Conservation (phyloP, 2,797 vertebrate species). For the Bryconaethiops microstoma region DNA sequence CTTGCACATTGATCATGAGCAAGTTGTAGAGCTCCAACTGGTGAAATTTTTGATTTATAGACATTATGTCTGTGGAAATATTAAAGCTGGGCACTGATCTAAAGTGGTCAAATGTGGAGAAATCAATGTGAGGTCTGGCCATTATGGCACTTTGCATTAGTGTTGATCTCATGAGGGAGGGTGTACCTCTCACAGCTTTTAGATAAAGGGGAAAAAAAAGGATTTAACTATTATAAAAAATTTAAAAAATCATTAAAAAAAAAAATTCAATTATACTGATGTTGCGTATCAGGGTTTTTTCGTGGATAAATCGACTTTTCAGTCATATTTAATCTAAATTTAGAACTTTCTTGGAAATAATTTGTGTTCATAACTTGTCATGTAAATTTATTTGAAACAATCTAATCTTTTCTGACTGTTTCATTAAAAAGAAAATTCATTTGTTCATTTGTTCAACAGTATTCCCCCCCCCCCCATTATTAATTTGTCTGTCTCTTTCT, state of each 20-base stretch:
- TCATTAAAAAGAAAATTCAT: conserved; percentile 15
- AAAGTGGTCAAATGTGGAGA: conserved; percentile 7
- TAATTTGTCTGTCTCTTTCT: conserved; percentile 26
- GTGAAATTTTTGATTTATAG: conserved; percentile 24
- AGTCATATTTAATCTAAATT: not conserved
- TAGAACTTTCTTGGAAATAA: not conserved
- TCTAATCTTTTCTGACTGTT: conserved; percentile 38
- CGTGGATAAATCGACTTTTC: not conserved
- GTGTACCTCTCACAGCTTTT: too few relatives aligned
- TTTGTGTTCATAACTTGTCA: not conserved
- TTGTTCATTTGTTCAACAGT: too few relatives aligned
- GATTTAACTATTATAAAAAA: too few relatives aligned
- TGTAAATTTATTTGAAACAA: not conserved
- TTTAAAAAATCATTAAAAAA: not conserved
- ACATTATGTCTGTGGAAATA: conserved; percentile 41
- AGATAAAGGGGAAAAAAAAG: not conserved
- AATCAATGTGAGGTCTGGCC: conserved; percentile 37
- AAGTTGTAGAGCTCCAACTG: conserved; percentile 8
- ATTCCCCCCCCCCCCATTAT: not conserved
- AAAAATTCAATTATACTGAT: not conserved
- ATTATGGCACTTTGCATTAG: conserved; percentile 58
- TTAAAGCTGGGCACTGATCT: conserved; percentile 14
- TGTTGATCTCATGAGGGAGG: not conserved
- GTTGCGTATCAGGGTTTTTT: not conserved
- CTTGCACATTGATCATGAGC: not conserved